Evolutionary conservation across 2,797 vertebrate species (phyloP), one percentile per base, ranked within the genome.

Genomic region (Phoxinus dragarum): DNA sequence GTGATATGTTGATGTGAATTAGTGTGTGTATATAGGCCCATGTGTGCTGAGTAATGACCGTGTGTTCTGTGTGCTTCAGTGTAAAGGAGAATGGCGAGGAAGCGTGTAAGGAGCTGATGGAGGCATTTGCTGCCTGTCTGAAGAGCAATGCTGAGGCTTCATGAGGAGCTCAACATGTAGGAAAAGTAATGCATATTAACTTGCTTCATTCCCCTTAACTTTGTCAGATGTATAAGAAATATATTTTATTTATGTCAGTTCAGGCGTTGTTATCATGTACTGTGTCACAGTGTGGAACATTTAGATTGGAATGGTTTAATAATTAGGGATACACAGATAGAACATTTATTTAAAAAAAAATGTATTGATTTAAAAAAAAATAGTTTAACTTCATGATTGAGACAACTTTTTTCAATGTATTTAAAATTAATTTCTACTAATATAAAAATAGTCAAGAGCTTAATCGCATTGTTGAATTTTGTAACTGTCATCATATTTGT

Each of bases 51-150:
- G 27, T 66, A 68, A 66, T 77, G 27, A n/a, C 7, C 1, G 1
- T 68, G 11, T 47, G 17, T 76, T 74, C 12, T 88, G n/a, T 87
- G 52, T 90, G 49, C 85, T 89, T 5, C 90, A 96, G 95, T 80
- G 87, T 96, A 88, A 92, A 94, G 52, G 94, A 93, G 86, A 94
- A 93, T 27, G 95, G 94, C 66, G 92, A 80, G 3, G 94, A 94
- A 16, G 93, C 91, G 77, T 96, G 95, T 90, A 95, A 95, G 90
- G 94, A 95, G 10, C 92, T 96, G 90, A 90, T 96, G 90, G 94
- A 96, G 93, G 94, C 93, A 34, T 96, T 96, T 23, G 88, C 93
- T 69, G 93, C 94, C 77, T 96, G 95, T 89, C 91, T 96, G 91
- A 96, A 95, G 90, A 93, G 88, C 64, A 93, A 91, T 11, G 88